These are phyloP conservation scores for Microchrysa polita DNA, from an alignment of 2,888 invertebrate genomes.

Conservation along the genomic window DNA sequence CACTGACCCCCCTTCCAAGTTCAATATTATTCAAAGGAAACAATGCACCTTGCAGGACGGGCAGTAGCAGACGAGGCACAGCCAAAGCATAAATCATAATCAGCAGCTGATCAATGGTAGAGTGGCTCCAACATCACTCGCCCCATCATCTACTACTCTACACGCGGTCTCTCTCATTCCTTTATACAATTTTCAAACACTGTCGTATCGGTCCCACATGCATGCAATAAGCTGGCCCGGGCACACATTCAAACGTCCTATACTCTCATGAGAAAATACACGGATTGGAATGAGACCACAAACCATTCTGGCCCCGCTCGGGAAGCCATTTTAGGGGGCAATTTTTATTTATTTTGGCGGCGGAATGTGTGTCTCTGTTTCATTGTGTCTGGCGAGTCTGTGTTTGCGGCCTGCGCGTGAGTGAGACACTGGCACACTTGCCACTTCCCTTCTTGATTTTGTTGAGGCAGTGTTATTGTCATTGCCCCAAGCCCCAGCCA, in stretches of 20 bases:
- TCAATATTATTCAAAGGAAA: not conserved
- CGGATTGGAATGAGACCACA: not conserved
- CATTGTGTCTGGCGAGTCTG: conserved; percentile 43
- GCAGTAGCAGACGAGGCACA: not conserved
- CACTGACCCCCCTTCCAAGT: conserved; percentile 25
- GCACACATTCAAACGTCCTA: not conserved
- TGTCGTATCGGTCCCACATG: not conserved
- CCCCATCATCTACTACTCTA: conserved; percentile 17
- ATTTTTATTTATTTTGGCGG: conserved; percentile 46
- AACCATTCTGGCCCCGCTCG: not conserved
- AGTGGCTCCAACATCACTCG: not conserved
- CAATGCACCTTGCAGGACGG: not conserved
- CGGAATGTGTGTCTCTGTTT: conserved; percentile 49
- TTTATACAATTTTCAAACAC: no score
- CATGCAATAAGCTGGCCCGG: no score
- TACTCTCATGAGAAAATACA: not conserved
- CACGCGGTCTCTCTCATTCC: no score
- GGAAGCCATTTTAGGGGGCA: not conserved
- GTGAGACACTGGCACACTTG: conserved; percentile 40
- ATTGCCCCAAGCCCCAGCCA: conserved; percentile 20
- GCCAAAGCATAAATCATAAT: conserved; percentile 40
- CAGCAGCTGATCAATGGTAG: conserved; percentile 25
- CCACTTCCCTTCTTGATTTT: conserved; percentile 2
- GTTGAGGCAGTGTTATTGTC: conserved; percentile 20
- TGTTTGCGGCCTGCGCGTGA: conserved; percentile 22